Evolutionary conservation across 2,797 vertebrate species (phyloP), one percentile per base, ranked within the genome.

Genomic region (Manis crassicaudata): DNA sequence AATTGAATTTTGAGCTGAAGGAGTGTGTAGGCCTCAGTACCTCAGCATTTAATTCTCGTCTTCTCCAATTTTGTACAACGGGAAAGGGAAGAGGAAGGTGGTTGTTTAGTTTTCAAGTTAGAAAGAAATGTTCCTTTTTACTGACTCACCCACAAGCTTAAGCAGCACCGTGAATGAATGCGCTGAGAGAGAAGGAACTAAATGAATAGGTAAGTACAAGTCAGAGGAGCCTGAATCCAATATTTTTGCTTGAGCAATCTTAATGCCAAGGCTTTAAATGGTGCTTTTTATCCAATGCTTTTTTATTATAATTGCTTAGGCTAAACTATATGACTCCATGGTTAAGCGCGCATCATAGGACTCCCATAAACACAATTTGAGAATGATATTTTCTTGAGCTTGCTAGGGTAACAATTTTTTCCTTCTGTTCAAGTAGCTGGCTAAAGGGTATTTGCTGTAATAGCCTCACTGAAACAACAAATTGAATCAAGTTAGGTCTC

Each of bases 401-500:
- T 0, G 0, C 67, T 29, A 73, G 85, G 72, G 81, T 76, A 96
- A 92, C 72, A 35, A 60, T 0, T 7, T 73, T 92, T 96, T 80
- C 88, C 96, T 96, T 94, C 93, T 75, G 91, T 88, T 58, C 17
- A 70, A 91, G 5, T 52, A 84, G 83, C 72, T 92, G 68, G 76
- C 81, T 95, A 93, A 90, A 97, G 95, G 90, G 95, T 96, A 90
- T 97, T 95, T 50, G 5, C 72, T 95, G 40, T 93, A 94, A 96
- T 60, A 89, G 93, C 60, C 62, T 76, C 97, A 94, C 4, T 65
- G 72, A 88, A 97, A 97, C 85, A 96, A 93, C 5, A 73, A 96
- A 95, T 97, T 97, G 96, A 98, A 75, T 97, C 95, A 89, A 56
- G 75, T 70, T 96, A 37, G 68, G 85, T 87, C 79, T 67, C 65